Evolutionary conservation across 2,797 vertebrate genomes (phyloP).

Genomic region (Galagoides demidoff): DNA sequence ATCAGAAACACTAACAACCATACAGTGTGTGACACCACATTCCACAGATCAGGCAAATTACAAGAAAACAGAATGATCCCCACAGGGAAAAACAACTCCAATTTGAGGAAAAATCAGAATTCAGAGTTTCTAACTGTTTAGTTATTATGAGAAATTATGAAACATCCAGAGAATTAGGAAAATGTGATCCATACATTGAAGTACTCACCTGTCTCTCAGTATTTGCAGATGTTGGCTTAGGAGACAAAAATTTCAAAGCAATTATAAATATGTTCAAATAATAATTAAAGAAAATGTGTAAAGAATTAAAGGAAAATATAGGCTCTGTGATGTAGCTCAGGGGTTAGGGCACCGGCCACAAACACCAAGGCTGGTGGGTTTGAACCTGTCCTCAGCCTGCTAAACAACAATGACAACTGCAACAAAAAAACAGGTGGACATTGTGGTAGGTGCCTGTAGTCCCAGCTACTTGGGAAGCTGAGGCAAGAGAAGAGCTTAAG

Average conservation of each 20-base stretch:
- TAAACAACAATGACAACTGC: no score
- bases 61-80: not conserved
- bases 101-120: not conserved
- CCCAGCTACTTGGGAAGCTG: no score
- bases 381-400: no score
- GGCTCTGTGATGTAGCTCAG: no score
- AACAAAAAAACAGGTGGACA: no score
- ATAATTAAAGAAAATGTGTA: not conserved
- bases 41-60: not conserved
- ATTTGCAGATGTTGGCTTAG: not conserved
- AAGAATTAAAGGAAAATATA: conserved; percentile 13
- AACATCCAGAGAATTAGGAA: not conserved
- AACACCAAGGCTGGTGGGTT: no score
- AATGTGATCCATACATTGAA: not conserved
- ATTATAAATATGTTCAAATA: conserved; percentile 1
- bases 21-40: not conserved
- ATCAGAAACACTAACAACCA: not conserved
- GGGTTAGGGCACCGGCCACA: no score
- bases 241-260: not conserved
- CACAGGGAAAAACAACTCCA: not conserved
- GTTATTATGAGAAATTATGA: not conserved
- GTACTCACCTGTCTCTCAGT: not conserved
- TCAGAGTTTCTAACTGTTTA: not conserved
- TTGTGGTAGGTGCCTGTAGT: no score
- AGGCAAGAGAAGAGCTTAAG: no score